phyloP scores from a whole-genome alignment of 2,113 vertebrate genomes.

The Menura novaehollandiae region DNA sequence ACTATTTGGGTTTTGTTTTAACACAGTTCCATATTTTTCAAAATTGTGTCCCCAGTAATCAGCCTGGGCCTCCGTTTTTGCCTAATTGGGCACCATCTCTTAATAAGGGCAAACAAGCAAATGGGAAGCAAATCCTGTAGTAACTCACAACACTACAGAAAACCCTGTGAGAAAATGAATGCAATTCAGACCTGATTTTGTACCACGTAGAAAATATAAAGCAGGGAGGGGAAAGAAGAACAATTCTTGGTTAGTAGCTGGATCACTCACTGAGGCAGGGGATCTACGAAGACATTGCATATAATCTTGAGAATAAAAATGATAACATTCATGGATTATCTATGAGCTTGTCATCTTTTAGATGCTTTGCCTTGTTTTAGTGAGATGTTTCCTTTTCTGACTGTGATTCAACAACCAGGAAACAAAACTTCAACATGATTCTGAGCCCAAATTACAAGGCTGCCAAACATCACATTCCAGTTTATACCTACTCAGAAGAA shows the following conservation, averaged over 20 bases:
- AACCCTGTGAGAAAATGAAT: neutral
- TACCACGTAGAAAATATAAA: neutral
- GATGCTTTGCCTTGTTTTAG: neutral
- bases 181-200: neutral
- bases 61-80: neutral
- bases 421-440: neutral
- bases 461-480: neutral
- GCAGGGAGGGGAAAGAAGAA: neutral
- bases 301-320: neutral
- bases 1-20: neutral
- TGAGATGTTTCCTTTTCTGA: neutral
- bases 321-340: neutral
- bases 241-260: neutral
- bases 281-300: neutral
- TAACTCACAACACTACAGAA: neutral
- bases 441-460: neutral
- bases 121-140: neutral
- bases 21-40: neutral
- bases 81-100: neutral
- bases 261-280: neutral
- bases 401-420: neutral
- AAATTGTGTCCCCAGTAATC: neutral
- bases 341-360: neutral
- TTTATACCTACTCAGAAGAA: neutral
- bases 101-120: neutral